Evolutionary conservation across 2,113 vertebrate species (phyloP), one percentile per base, ranked within the genome.

Genomic region (Oreochromis niloticus): DNA sequence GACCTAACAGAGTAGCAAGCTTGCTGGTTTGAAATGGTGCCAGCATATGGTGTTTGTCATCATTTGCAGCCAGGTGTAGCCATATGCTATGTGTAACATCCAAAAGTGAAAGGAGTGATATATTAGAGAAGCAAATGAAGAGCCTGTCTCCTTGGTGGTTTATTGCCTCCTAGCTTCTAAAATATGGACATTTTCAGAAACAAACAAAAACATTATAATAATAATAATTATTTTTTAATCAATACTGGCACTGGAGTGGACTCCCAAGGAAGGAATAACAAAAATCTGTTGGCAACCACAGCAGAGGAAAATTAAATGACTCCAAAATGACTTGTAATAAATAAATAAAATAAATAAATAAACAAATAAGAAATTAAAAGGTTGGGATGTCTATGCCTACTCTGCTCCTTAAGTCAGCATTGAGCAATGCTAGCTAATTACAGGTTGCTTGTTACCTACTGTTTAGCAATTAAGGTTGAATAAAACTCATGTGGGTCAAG

Each of bases 101-200:
- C 24, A 75, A 48, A 75, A 48, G 68, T 27, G 22, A 73, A 73
- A 27, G 22, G 46, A 46, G 68, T 73, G 13, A 73, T 16, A 46
- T 73, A 10, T 17, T 71, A 71, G n/a, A 71, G n/a, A 43, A 71
- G n/a, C n/a, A 71, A 43, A 71, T 9, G 5, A 43, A 24, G 9
- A 48, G 68, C 41, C 41, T 3, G 2, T 75, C 68, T 73, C 3
- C 63, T 43, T 1, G 0, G 39, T 0, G 0, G 39, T 71, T 71
- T 71, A 24, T 43, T 71, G 66, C 36, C 24, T 43, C 36, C 36
- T 4, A 43, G 7, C 12, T 24, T 14, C 22, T 43, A 27, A 73
- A 48, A 48, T 73, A 30, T 7, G 68, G n/a, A 71, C 5, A 0
- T 1, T 2, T 41, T 63, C 10, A 34, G 30, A 61, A 32, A 3